A percentile compares a stretch with the other conserved stretches of the same genome.
phyloP scores from a whole-genome alignment of 2,113 vertebrate genomes.

The Ctenodactylus gundi region DNA sequence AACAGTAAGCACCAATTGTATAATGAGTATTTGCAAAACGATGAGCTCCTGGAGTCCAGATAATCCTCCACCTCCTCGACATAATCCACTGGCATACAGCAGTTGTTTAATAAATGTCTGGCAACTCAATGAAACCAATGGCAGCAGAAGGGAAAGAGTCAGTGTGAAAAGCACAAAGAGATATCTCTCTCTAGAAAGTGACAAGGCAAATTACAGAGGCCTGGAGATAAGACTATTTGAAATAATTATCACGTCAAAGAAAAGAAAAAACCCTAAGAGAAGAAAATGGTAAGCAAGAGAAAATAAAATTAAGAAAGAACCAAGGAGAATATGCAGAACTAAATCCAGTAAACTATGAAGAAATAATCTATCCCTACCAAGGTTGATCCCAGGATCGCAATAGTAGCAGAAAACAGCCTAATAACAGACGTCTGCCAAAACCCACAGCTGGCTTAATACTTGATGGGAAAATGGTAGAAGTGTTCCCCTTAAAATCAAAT shows the following conservation, averaged over 20 bases:
- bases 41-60: neutral
- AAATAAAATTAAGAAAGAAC: neutral
- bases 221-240: neutral
- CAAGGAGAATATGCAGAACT: constrained; percentile 28
- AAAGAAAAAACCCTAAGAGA: constrained; percentile 21
- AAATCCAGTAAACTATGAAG: neutral
- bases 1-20: neutral
- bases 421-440: neutral
- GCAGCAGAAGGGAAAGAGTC: neutral
- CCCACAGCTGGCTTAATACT: neutral
- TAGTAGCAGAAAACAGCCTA: neutral
- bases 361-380: neutral
- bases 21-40: neutral
- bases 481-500: neutral
- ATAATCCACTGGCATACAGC: neutral
- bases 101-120: neutral
- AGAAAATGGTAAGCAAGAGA: neutral
- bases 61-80: too few relatives aligned
- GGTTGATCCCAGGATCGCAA: neutral
- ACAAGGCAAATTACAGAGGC: neutral
- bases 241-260: constrained; percentile 12
- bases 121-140: neutral
- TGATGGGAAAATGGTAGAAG: neutral
- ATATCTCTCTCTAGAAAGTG: neutral
- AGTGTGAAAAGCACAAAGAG: neutral